Conservation (phyloP, 1,140 invertebrate genomes). For the Centruroides vittatus region DNA sequence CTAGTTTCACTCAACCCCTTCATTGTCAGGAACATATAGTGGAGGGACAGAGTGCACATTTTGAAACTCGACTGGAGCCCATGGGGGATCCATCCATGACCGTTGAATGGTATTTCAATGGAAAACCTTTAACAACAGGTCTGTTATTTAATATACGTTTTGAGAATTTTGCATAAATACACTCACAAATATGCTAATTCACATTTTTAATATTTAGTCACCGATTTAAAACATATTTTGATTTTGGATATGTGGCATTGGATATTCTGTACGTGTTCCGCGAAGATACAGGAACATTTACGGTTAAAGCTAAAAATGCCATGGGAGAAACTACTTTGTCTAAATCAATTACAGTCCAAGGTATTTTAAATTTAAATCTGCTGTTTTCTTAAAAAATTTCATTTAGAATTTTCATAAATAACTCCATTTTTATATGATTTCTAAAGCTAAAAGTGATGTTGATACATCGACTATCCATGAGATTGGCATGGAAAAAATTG, state of each 20-base stretch:
- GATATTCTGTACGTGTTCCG: slow-evolving; percentile 82
- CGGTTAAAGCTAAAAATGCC: slow-evolving; percentile 73
- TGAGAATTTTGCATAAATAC: neutral
- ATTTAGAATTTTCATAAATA: neutral
- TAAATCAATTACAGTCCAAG: slow-evolving; percentile 70
- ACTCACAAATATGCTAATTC: neutral
- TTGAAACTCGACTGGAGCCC: slow-evolving; percentile 58
- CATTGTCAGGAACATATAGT: slow-evolving; percentile 71
- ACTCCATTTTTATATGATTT: neutral
- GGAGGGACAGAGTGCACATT: slow-evolving; percentile 75
- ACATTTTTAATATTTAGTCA: slow-evolving; percentile 41
- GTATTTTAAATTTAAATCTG: slow-evolving; percentile 7
- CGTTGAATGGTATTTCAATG: slow-evolving; percentile 84
- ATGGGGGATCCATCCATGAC: slow-evolving; percentile 79
- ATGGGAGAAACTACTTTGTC: slow-evolving; percentile 66
- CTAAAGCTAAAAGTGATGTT: slow-evolving; percentile 39
- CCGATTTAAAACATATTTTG: slow-evolving; percentile 83
- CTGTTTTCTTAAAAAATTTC: neutral
- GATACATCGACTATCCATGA: slow-evolving; percentile 76
- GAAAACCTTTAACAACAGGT: slow-evolving; percentile 40
- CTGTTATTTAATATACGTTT: neutral
- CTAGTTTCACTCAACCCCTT: slow-evolving; percentile 66
- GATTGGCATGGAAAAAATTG: slow-evolving; percentile 69
- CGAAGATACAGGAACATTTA: slow-evolving; percentile 88
- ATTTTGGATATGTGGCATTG: slow-evolving; percentile 86